These are phyloP conservation scores for Rhynchophorus ferrugineus DNA, from an alignment of 1,140 invertebrate genomes.

Conservation along the genomic window DNA sequence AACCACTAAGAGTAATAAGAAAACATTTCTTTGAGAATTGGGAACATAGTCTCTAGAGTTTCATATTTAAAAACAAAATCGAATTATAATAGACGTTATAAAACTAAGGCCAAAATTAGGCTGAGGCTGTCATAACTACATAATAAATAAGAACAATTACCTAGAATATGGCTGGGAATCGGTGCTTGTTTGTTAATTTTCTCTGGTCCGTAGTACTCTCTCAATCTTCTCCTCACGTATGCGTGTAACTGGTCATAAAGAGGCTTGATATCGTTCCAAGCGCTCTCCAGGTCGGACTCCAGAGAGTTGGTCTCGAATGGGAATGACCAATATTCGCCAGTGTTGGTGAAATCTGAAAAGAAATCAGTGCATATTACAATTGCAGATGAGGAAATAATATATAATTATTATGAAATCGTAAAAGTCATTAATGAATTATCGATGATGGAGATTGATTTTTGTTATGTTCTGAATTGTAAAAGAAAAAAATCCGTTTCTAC, in stretches of 20 bases:
- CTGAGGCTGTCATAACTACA: too few relatives aligned
- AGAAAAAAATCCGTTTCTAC: too few relatives aligned
- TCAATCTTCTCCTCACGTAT: slow-evolving; percentile 76
- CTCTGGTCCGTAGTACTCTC: slow-evolving; percentile 74
- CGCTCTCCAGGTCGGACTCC: slow-evolving; percentile 65
- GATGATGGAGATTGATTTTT: too few relatives aligned
- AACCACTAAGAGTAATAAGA: too few relatives aligned
- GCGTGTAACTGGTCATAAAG: slow-evolving; percentile 84
- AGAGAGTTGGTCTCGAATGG: slow-evolving; percentile 70
- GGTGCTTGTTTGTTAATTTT: slow-evolving; percentile 71
- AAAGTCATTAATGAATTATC: slow-evolving; percentile 6
- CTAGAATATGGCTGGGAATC: slow-evolving; percentile 80
- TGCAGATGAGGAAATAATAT: too few relatives aligned
- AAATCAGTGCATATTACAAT: slow-evolving; percentile 16
- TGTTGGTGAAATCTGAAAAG: slow-evolving; percentile 68
- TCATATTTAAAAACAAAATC: too few relatives aligned
- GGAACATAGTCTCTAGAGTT: too few relatives aligned
- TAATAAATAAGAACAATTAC: too few relatives aligned
- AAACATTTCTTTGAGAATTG: too few relatives aligned
- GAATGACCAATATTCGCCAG: slow-evolving; percentile 76
- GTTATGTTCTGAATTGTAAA: too few relatives aligned
- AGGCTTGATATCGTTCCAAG: slow-evolving; percentile 77
- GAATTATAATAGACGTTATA: too few relatives aligned
- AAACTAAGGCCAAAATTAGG: too few relatives aligned
- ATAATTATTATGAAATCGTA: background rate